phyloP scores from a whole-genome alignment of 2,113 vertebrate genomes.

The Scomber scombrus region DNA sequence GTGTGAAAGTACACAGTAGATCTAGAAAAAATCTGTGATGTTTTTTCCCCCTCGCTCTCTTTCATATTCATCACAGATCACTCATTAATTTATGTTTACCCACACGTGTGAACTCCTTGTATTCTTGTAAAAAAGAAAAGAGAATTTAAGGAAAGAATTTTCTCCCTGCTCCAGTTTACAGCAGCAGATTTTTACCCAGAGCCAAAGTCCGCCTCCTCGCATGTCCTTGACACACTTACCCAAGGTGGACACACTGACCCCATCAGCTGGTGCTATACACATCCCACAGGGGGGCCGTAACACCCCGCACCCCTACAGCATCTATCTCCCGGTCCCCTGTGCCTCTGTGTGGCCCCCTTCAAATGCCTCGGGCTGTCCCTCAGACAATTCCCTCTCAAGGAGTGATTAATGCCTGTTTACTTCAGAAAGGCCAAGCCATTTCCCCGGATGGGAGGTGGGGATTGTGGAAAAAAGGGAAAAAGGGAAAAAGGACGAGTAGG shows the following conservation, averaged over 20 bases:
- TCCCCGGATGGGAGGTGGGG: slow-evolving; percentile 64
- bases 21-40: slow-evolving; percentile 28
- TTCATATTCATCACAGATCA: slow-evolving; percentile 45
- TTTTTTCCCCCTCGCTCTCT: slow-evolving; percentile 2
- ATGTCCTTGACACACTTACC: slow-evolving; percentile 87
- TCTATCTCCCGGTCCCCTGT: slow-evolving; percentile 83
- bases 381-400: slow-evolving; percentile 79
- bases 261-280: slow-evolving; percentile 81
- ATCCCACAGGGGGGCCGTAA: slow-evolving; percentile 79
- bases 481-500: slow-evolving; percentile 22
- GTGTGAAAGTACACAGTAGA: slow-evolving; percentile 22
- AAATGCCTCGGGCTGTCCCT: slow-evolving; percentile 81
- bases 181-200: slow-evolving; percentile 29
- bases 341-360: slow-evolving; percentile 75
- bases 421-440: slow-evolving; percentile 82
- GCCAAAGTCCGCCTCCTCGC: slow-evolving; percentile 70
- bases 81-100: slow-evolving; percentile 41
- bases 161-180: slow-evolving; percentile 52
- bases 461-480: slow-evolving; percentile 31
- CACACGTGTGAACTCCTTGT: slow-evolving; percentile 20
- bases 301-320: slow-evolving; percentile 77
- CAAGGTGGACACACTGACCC: slow-evolving; percentile 85
- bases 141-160: slow-evolving; percentile 25
- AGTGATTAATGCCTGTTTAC: slow-evolving; percentile 89
- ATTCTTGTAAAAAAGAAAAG: slow-evolving; percentile 7